phyloP scores from a whole-genome alignment of 2,113 vertebrate genomes.

The Pimephales promelas region DNA sequence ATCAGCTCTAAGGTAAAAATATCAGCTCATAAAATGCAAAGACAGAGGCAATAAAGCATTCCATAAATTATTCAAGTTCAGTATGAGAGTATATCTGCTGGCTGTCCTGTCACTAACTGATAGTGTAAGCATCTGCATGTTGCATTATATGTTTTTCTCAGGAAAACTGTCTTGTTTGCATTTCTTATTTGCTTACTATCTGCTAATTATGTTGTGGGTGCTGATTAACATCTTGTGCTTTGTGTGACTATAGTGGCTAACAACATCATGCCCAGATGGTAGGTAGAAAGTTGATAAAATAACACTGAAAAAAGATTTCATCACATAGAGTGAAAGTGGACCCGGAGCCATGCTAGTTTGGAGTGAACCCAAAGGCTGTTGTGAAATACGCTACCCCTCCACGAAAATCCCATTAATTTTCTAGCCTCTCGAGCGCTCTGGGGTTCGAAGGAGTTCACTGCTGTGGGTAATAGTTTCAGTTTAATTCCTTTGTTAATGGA shows the following conservation, averaged over 20 bases:
- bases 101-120: slow-evolving; percentile 6
- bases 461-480: neutral
- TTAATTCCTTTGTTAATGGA: neutral
- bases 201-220: slow-evolving; percentile 9
- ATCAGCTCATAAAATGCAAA: slow-evolving; percentile 2
- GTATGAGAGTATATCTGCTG: neutral
- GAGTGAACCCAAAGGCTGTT: neutral
- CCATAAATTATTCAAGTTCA: slow-evolving; percentile 25
- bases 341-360: neutral
- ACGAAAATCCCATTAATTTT: neutral
- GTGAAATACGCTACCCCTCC: slow-evolving; percentile 12
- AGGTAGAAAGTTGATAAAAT: neutral
- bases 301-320: slow-evolving; percentile 9
- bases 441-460: slow-evolving; percentile 6
- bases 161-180: slow-evolving; percentile 16
- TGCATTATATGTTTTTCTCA: neutral
- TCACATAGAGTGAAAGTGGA: slow-evolving; percentile 10
- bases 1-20: neutral
- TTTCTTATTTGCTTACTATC: slow-evolving; percentile 17
- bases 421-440: neutral
- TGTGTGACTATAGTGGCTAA: neutral
- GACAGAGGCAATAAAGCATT: neutral
- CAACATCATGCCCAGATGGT: neutral
- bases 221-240: neutral
- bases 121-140: neutral